These are phyloP conservation scores for Engraulis encrasicolus DNA, from an alignment of 2,113 vertebrate genomes.

Conservation along the genomic window DNA sequence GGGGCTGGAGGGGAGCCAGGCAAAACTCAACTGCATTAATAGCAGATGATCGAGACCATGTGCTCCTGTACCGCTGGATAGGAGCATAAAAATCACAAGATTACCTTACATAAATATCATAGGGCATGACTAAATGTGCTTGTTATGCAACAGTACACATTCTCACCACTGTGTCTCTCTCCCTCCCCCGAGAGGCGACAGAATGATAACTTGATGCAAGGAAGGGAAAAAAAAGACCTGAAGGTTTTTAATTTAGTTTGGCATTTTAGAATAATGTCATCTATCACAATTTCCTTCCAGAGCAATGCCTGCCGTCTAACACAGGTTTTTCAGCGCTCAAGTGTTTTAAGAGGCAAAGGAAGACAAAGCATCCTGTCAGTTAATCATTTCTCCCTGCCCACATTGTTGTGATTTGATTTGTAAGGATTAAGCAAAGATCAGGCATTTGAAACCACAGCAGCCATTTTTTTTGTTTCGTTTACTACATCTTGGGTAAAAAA, in stretches of 20 bases:
- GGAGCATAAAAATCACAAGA: not conserved
- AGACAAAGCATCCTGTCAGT: not conserved
- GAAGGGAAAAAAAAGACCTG: not conserved
- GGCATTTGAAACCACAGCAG: not conserved
- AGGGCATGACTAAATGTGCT: not conserved
- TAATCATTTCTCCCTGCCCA: not conserved
- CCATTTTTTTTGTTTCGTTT: not conserved
- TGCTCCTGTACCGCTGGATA: not conserved
- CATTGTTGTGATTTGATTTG: conserved; percentile 1
- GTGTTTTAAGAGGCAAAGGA: not conserved
- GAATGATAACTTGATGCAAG: not conserved
- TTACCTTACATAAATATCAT: conserved; percentile 11
- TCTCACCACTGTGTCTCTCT: not conserved
- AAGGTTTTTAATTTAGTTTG: conserved; percentile 20
- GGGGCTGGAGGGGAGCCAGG: not conserved
- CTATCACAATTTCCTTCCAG: conserved; percentile 3
- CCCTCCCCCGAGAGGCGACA: not conserved
- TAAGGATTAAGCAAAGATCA: not conserved
- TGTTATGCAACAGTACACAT: not conserved
- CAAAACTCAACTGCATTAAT: not conserved
- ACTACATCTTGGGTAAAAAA: not conserved
- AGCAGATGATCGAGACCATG: not conserved
- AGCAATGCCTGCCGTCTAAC: not conserved
- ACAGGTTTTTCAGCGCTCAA: not conserved
- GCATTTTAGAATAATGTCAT: conserved; percentile 17